Conservation (phyloP, 2,113 vertebrate genomes). For the Vicugna pacos region DNA sequence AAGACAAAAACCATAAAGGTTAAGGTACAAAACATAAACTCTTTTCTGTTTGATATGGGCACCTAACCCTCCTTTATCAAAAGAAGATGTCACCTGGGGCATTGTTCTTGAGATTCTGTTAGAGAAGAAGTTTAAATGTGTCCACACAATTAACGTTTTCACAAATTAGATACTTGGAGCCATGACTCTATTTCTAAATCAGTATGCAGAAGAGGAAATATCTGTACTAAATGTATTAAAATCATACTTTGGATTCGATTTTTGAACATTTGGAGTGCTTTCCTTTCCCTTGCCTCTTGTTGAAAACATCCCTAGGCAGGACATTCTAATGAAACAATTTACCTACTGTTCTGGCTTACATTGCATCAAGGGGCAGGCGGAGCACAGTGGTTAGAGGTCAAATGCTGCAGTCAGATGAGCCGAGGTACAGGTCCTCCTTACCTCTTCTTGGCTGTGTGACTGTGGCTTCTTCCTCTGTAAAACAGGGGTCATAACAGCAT, state of each 20-base stretch:
- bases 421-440: neutral
- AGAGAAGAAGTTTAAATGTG: slow-evolving; percentile 25
- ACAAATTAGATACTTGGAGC: neutral
- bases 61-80: slow-evolving; percentile 8
- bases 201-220: slow-evolving; percentile 5
- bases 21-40: slow-evolving; percentile 28
- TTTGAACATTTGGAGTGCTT: neutral
- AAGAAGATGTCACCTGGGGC: neutral
- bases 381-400: neutral
- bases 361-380: neutral
- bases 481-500: neutral
- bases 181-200: slow-evolving; percentile 1
- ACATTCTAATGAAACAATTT: slow-evolving; percentile 27
- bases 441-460: neutral
- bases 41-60: neutral
- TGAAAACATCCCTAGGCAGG: slow-evolving; percentile 6
- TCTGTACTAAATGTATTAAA: slow-evolving; percentile 58
- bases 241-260: slow-evolving; percentile 40
- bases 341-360: neutral
- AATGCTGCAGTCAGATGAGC: neutral
- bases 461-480: neutral
- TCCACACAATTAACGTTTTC: slow-evolving; percentile 28
- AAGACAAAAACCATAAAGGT: slow-evolving; percentile 22
- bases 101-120: neutral
- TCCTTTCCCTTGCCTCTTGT: slow-evolving; percentile 28